Base-by-base conservation (phyloP, 2,797 vertebrate genomes). In the Halcyon leucocephala region DNA sequence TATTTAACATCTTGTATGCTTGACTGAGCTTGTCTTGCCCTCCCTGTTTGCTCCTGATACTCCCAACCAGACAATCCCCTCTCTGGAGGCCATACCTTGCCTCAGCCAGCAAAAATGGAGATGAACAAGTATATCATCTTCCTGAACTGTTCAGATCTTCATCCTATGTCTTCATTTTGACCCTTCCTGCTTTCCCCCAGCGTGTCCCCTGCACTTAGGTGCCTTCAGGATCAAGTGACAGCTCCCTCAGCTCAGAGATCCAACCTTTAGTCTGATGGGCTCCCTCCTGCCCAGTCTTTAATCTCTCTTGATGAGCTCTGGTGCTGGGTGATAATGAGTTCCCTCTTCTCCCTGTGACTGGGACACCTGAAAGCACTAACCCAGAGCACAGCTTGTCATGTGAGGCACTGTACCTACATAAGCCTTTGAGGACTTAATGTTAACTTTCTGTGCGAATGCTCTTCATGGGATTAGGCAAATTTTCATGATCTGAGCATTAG, bases 401-500 rank as follows among this genome's bases (percentile, higher is more conserved):
- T 41, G 44, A 8, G n/a, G 64, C 49, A 13, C 57, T 46, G 31
- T 2, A 2, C 5, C 1, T 39, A 18, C 66, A n/a, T 39, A 10
- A 33, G 48, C 14, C 82, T 69, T 51, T 1, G 2, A 39, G 49
- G 33, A 17, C 24, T 14, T 39, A 10, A 8, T 14, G 19, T 20
- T 22, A 33, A 8, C 7, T 48, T 46, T 21, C 21, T 44, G 62
- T 87, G 58, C 60, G 46, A 91, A 51, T 2, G 5, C 9, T 55
- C 6, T 28, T 33, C 49, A 6, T 4, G 39, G 42, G 13, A 28
- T 11, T 25, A 37, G 42, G 2, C 2, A 0, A 8, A 9, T 42
- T 35, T 22, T n/a, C 7, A 0, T 2, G 10, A n/a, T 25, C 48
- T 18, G 33, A 61, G 26, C 41, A 16, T 35, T 51, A 39, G 51